These are phyloP conservation scores for Clytia hemisphaerica DNA, from an alignment of 30 jellyfish, hydroid and myxozoan genomes.

Conservation along the genomic window DNA sequence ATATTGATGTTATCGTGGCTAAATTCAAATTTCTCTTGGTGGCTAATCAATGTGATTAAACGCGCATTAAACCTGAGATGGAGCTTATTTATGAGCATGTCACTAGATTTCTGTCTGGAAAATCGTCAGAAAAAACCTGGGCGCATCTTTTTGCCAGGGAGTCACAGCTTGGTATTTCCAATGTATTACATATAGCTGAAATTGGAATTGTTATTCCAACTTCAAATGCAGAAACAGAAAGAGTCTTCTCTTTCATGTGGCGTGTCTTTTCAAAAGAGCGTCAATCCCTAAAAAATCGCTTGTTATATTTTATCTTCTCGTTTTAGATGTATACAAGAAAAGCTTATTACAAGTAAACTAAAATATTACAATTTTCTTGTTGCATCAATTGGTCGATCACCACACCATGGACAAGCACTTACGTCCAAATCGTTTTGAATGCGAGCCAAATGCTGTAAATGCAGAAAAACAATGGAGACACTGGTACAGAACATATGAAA, in stretches of 20 bases:
- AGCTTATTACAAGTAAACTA: too few species aligned
- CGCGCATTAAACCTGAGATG: neutral
- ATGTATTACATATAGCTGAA: neutral
- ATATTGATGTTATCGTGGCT: too few species aligned
- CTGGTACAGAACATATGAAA: too few species aligned
- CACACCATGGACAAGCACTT: too few species aligned
- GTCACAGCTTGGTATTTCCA: conserved; percentile 5
- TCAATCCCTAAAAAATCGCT: too few species aligned
- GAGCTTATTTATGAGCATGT: neutral
- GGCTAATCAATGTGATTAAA: neutral
- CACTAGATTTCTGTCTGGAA: neutral
- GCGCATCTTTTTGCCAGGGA: conserved; percentile 6
- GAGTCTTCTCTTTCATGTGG: conserved; percentile 28
- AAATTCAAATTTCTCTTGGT: neutral
- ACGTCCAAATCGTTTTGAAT: too few species aligned
- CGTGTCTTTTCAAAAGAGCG: conserved; percentile 7
- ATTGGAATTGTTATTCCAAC: neutral
- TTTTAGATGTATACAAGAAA: too few species aligned
- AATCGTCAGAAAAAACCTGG: neutral
- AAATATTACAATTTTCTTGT: too few species aligned
- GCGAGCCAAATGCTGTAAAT: too few species aligned
- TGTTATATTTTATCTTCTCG: too few species aligned
- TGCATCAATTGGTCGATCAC: too few species aligned
- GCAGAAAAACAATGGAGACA: too few species aligned
- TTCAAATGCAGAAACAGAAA: conserved; percentile 19